Conservation (phyloP, 1,140 invertebrate genomes). For the Achroia grisella region DNA sequence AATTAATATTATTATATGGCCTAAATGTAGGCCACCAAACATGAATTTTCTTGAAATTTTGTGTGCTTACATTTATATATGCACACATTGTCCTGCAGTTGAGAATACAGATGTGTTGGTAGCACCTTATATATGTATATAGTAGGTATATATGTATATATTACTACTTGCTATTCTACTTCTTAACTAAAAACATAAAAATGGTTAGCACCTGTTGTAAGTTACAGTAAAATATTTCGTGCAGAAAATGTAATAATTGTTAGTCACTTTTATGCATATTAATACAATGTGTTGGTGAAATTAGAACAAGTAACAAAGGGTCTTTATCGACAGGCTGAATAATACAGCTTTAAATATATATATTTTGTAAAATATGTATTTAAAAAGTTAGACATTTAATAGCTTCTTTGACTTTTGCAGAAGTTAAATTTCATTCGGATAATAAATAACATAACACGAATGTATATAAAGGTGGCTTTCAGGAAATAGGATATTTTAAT, state of each 20-base stretch:
- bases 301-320: slow-evolving; percentile 54
- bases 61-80: too few relatives aligned
- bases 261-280: slow-evolving; percentile 33
- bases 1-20: too few relatives aligned
- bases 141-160: not conserved
- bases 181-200: slow-evolving; percentile 17
- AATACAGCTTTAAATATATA: slow-evolving; percentile 37
- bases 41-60: too few relatives aligned
- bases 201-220: slow-evolving; percentile 5
- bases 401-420: too few relatives aligned
- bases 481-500: too few relatives aligned
- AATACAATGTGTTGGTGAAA: slow-evolving; percentile 53
- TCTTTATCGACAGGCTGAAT: slow-evolving; percentile 64
- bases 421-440: too few relatives aligned
- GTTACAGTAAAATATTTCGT: slow-evolving; percentile 9
- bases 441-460: too few relatives aligned
- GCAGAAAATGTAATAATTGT: slow-evolving; percentile 17
- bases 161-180: slow-evolving; percentile 1
- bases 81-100: too few relatives aligned
- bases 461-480: too few relatives aligned
- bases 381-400: too few relatives aligned
- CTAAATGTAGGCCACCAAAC: too few relatives aligned
- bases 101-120: too few relatives aligned
- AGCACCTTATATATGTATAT: not conserved
- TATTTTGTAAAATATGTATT: not conserved